A percentile compares a stretch with the other conserved stretches of the same genome.
Conservation (phyloP, 2,797 vertebrate species). For the Ara ararauna region DNA sequence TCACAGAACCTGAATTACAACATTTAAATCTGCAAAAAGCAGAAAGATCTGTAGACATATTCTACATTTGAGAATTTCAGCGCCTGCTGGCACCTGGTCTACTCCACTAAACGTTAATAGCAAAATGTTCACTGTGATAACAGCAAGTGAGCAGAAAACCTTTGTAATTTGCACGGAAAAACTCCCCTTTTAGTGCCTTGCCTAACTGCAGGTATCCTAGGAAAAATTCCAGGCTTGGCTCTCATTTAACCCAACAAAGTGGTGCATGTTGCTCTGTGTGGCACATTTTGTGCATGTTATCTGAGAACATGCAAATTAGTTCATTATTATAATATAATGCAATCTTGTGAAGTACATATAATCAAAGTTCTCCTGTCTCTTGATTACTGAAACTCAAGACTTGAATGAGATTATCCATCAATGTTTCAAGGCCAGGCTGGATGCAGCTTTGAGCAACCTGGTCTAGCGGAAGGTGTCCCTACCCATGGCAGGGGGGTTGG, state of each 20-base stretch:
- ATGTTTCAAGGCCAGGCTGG: not conserved
- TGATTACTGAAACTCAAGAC: not conserved
- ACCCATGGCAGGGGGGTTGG: not conserved
- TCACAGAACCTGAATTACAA: not conserved
- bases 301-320: not conserved
- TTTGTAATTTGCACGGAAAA: not conserved
- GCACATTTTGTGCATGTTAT: not conserved
- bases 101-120: not conserved
- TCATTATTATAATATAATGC: not conserved
- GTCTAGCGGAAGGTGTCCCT: not conserved
- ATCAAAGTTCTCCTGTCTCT: not conserved
- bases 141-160: not conserved
- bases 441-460: not conserved
- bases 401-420: not conserved
- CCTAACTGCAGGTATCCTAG: not conserved
- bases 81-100: not conserved
- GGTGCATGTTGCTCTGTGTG: not conserved
- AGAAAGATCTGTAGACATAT: not conserved
- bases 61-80: not conserved
- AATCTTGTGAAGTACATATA: not conserved
- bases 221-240: not conserved
- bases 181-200: not conserved
- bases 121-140: not conserved
- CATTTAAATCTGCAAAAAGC: not conserved
- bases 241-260: not conserved